These are phyloP conservation scores for Pseudois nayaur DNA, from an alignment of 2,113 vertebrate species.

Conservation along the genomic window DNA sequence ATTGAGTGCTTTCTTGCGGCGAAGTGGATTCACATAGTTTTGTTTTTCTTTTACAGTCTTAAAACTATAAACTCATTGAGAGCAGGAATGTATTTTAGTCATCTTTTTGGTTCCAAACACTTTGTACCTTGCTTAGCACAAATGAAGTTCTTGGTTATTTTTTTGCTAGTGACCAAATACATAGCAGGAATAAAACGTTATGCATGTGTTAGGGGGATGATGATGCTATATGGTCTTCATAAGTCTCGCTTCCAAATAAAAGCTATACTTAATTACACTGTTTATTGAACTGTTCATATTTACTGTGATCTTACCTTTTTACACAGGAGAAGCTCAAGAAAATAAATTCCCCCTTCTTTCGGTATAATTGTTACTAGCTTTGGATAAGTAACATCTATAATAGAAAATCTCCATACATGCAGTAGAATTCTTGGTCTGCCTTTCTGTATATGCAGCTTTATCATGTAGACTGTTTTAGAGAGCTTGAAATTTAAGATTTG, in stretches of 20 bases:
- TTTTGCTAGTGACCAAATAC: not conserved
- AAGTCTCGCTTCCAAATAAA: not conserved
- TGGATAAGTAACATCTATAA: not conserved
- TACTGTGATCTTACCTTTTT: not conserved
- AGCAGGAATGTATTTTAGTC: not conserved
- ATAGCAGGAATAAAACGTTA: not conserved
- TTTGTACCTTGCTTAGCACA: not conserved
- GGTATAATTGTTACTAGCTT: not conserved
- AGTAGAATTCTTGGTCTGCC: not conserved
- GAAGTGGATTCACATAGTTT: not conserved
- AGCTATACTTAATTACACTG: not conserved
- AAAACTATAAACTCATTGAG: not conserved
- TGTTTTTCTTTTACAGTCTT: not conserved
- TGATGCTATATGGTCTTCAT: not conserved
- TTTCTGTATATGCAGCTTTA: not conserved
- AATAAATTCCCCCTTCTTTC: not conserved
- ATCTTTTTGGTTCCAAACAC: not conserved
- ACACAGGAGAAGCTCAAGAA: not conserved
- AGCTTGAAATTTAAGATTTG: conserved; percentile 25
- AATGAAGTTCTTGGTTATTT: not conserved
- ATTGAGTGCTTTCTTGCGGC: not conserved
- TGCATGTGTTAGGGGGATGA: not conserved
- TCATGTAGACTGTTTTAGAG: not conserved
- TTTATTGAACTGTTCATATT: not conserved
- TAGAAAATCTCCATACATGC: not conserved